These are phyloP conservation scores for Calidris pygmaea DNA, from an alignment of 2,113 vertebrate genomes.

Conservation along the genomic window DNA sequence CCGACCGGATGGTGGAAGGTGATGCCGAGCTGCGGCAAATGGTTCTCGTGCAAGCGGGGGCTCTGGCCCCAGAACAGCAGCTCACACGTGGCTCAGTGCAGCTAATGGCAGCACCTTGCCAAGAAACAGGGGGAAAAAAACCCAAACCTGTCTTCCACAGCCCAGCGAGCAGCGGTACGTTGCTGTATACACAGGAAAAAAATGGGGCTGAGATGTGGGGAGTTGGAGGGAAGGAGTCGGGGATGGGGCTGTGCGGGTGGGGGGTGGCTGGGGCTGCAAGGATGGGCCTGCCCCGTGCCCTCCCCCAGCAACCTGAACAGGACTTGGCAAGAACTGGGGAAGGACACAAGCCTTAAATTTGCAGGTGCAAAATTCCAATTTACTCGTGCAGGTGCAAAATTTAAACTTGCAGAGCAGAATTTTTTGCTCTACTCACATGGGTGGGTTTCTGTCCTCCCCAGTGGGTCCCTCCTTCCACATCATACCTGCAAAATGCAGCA, in stretches of 20 bases:
- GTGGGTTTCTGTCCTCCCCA: not conserved
- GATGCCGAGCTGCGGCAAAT: not conserved
- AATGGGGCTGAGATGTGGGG: not conserved
- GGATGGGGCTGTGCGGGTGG: not conserved
- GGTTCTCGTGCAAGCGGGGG: not conserved
- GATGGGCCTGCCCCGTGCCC: fast-evolving
- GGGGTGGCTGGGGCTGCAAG: not conserved
- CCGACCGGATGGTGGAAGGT: not conserved
- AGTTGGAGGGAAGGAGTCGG: not conserved
- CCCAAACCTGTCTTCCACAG: not conserved
- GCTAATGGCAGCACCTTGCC: not conserved
- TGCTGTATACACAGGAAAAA: not conserved
- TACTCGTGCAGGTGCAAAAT: not conserved
- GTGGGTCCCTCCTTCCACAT: not conserved
- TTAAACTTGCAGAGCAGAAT: not conserved
- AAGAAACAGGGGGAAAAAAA: not conserved
- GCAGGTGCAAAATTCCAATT: not conserved
- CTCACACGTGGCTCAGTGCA: not conserved
- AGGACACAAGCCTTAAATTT: not conserved
- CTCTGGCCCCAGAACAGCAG: not conserved
- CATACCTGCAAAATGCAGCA: not conserved
- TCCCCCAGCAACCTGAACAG: not conserved
- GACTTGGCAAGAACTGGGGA: not conserved
- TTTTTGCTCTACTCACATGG: not conserved
- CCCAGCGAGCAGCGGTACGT: fast-evolving